Base-by-base conservation (phyloP, 2,888 invertebrate species). In the Zaprionus obscuricornis region DNA sequence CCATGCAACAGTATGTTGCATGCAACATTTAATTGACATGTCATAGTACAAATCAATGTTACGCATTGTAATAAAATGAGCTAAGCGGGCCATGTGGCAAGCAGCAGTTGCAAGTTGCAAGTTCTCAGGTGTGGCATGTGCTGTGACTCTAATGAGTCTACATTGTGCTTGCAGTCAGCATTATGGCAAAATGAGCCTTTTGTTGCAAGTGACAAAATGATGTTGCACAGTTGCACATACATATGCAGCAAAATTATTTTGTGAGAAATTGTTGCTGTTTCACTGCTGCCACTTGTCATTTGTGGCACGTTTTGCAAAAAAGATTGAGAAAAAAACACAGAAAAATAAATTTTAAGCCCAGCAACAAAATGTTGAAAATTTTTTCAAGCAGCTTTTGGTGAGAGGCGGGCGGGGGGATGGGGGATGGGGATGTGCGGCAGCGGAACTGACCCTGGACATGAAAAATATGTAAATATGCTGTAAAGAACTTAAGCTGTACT, bases 101-200 rank as follows among this genome's bases (percentile, higher is more conserved):
- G 34, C 7, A 6, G 42, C 26, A 36, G 46, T 45, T 5, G 33
- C 33, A 37, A 34, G 26, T 6, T 13, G 17, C 42, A n/a, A n/a
- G n/a, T n/a, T n/a, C n/a, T n/a, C n/a, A 29, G 24, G 45, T 51
- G 22, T 54, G 37, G 34, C 40, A 42, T 11, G 31, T 16, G 8
- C 42, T 11, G 13, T 14, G 45, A 54, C 70, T 65, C 82, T 84
- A 84, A 84, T 78, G 83, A 83, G 58, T 66, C 66, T 73, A 66
- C 52, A 85, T 79, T 79, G 85, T 79, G 81, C 76, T 33, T 66
- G 17, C 22, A 8, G 51, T 26, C 60, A 27, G 20, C 39, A 40
- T 40, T 20, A 17, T 8, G n/a, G n/a, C n/a, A n/a, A n/a, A n/a
- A n/a, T n/a, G n/a, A n/a, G n/a, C n/a, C n/a, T n/a, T n/a, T n/a